Percentiles rank a stretch among this genome's conserved stretches.
phyloP scores from a whole-genome alignment of 92 coral and sea anemone species.

The Chrysogorgia sp. region DNA sequence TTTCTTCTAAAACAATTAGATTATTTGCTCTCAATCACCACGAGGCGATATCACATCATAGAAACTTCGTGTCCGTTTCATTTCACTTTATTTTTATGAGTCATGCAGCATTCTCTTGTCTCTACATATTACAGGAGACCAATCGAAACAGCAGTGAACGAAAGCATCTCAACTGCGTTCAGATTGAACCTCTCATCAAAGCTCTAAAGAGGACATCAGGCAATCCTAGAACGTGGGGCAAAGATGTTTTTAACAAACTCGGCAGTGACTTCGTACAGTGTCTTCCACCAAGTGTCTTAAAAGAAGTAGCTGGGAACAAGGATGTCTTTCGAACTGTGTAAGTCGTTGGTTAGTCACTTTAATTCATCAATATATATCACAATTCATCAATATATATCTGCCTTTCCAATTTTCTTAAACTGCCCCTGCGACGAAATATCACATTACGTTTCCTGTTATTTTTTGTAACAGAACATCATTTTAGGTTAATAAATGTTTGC shows the following conservation, averaged over 20 bases:
- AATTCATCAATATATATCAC: not conserved
- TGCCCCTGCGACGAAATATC: too few relatives aligned
- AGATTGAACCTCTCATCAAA: constrained; percentile 19
- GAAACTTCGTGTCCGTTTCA: too few relatives aligned
- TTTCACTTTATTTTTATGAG: too few relatives aligned
- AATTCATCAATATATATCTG: constrained; percentile 23
- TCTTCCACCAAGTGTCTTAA: constrained; percentile 20
- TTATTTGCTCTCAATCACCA: too few relatives aligned
- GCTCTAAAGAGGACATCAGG: constrained; percentile 22
- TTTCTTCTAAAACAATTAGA: too few relatives aligned
- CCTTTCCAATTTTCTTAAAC: too few relatives aligned
- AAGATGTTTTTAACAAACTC: constrained; percentile 19
- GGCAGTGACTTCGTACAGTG: constrained; percentile 41
- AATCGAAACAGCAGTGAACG: constrained; percentile 6
- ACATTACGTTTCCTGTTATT: too few relatives aligned
- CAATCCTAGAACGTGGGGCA: not conserved
- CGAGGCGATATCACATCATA: too few relatives aligned
- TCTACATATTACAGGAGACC: not conserved
- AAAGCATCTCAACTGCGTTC: constrained; percentile 28
- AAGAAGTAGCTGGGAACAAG: constrained; percentile 24
- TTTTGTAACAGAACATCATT: too few relatives aligned
- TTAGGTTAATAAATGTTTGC: too few relatives aligned
- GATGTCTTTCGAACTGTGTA: constrained; percentile 31
- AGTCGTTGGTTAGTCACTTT: not conserved
- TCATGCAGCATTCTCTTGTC: too few relatives aligned